Percentiles rank a stretch among this genome's conserved stretches.
These are phyloP conservation scores for Paramormyrops kingsleyae DNA, from an alignment of 2,113 vertebrate species.

Conservation along the genomic window DNA sequence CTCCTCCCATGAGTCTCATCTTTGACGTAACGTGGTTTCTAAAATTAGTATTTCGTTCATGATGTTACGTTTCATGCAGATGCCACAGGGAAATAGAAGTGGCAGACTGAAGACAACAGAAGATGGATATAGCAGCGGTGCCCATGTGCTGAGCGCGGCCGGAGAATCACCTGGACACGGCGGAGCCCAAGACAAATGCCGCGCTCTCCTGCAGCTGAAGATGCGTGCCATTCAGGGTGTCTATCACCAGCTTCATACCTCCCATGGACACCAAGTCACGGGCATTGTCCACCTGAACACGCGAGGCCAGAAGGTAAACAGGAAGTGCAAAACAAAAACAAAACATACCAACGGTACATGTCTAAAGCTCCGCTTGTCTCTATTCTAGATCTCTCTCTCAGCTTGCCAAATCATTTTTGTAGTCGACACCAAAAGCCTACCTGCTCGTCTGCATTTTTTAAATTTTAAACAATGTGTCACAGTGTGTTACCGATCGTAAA, in stretches of 20 bases:
- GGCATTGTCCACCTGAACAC: slow-evolving; percentile 83
- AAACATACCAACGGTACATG: background rate
- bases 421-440: background rate
- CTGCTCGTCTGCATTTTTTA: background rate
- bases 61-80: background rate
- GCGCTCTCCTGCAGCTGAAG: slow-evolving; percentile 68
- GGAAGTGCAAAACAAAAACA: background rate
- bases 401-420: background rate
- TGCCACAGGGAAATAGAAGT: too few relatives aligned
- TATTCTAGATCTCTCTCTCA: background rate
- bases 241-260: slow-evolving; percentile 72
- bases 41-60: background rate
- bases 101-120: background rate
- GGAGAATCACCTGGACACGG: slow-evolving; percentile 69
- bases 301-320: slow-evolving; percentile 18
- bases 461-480: background rate
- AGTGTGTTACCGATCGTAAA: background rate
- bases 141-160: background rate
- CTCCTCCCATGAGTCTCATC: background rate
- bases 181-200: slow-evolving; percentile 86
- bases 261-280: slow-evolving; percentile 79
- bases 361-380: background rate
- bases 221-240: slow-evolving; percentile 76
- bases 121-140: background rate
- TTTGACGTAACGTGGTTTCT: background rate